Conservation (phyloP, 2,888 invertebrate species). For the Lasioglossum villosulum region DNA sequence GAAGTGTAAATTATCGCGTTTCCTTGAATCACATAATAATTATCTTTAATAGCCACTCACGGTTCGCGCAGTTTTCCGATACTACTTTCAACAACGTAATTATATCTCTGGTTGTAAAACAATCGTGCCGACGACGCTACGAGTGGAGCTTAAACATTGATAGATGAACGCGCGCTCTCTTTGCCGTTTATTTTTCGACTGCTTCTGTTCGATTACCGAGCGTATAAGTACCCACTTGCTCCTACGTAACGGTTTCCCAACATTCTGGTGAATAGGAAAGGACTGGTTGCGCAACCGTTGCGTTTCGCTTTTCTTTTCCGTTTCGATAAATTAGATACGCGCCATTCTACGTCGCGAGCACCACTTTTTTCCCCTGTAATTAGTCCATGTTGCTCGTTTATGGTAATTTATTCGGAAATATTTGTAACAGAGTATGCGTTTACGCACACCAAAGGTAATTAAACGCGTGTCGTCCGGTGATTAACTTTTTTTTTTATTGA, state of each 20-base stretch:
- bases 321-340: neutral
- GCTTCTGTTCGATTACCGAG: neutral
- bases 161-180: neutral
- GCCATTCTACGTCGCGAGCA: neutral
- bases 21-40: neutral
- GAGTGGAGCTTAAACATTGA: constrained; percentile 1
- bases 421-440: neutral
- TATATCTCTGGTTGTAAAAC: constrained; percentile 1
- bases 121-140: neutral
- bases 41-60: neutral
- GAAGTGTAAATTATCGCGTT: neutral
- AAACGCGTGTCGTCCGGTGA: neutral
- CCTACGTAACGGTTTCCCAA: neutral
- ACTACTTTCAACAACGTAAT: neutral
- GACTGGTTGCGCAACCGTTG: neutral
- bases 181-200: neutral
- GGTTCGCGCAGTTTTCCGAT: neutral
- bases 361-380: neutral
- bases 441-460: neutral
- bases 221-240: neutral
- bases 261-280: neutral
- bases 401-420: neutral
- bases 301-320: neutral
- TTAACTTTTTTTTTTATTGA: neutral
- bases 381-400: neutral